phyloP scores from a whole-genome alignment of 2,113 vertebrate genomes.

The Megaptera novaeangliae region DNA sequence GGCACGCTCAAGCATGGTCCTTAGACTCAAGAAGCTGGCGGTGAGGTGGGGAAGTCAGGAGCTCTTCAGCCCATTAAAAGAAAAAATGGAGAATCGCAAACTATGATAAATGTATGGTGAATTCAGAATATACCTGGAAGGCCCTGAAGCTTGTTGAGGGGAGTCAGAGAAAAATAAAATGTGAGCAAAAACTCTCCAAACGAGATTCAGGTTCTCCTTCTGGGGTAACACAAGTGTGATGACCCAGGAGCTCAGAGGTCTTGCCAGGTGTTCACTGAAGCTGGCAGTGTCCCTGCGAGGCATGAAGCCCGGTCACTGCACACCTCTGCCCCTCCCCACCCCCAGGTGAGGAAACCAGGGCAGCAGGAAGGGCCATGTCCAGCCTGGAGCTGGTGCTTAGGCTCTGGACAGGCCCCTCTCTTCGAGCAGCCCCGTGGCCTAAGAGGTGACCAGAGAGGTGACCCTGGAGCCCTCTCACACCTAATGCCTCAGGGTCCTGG shows the following conservation, averaged over 20 bases:
- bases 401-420: rapidly evolving
- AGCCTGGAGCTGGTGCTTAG: neutral
- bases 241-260: neutral
- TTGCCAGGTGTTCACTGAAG: neutral
- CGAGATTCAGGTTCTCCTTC: neutral
- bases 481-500: rapidly evolving
- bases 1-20: neutral
- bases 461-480: neutral
- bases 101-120: neutral
- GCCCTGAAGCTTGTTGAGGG: neutral
- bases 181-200: neutral
- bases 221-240: neutral
- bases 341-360: neutral
- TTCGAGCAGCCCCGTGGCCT: neutral
- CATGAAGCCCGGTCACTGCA: neutral
- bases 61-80: neutral
- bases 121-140: neutral
- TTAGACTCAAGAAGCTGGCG: neutral
- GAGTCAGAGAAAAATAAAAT: neutral
- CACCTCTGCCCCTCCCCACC: neutral
- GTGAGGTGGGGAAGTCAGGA: neutral
- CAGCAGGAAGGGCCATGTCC: rapidly evolving
- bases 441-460: rapidly evolving
- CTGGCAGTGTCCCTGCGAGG: neutral
- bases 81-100: neutral